Percentiles rank a stretch among this genome's conserved stretches.
phyloP scores from a whole-genome alignment of 2,797 vertebrate genomes.

The Thunnus albacares region DNA sequence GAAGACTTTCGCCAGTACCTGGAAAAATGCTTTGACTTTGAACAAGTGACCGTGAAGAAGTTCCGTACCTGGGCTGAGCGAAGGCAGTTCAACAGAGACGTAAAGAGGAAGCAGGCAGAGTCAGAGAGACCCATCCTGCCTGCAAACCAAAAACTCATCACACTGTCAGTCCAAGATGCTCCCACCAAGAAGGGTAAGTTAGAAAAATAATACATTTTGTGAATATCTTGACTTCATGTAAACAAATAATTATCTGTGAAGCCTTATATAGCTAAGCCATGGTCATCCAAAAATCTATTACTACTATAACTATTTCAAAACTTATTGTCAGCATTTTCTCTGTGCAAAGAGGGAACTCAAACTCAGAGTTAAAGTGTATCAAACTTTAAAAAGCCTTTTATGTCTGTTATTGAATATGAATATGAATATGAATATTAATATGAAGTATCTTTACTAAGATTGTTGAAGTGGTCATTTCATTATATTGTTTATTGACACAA shows the following conservation, averaged over 20 bases:
- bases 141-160: conserved; percentile 99
- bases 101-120: conserved; percentile 98
- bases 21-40: conserved; percentile 98
- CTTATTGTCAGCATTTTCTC: too few species aligned
- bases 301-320: too few species aligned
- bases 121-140: conserved; percentile 97
- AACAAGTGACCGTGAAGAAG: conserved; percentile 98
- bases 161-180: conserved; percentile 96
- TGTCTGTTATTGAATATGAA: neutral
- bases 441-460: neutral
- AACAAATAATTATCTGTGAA: neutral
- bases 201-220: too few species aligned
- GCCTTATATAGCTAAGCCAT: neutral
- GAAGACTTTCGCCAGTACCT: conserved; percentile 95
- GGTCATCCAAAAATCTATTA: neutral
- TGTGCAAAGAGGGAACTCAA: neutral
- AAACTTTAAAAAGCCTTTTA: neutral
- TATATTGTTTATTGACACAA: conserved; percentile 15
- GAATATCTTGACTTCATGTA: neutral
- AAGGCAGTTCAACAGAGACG: conserved; percentile 97
- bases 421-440: too few species aligned
- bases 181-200: conserved; percentile 96
- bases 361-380: neutral
- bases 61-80: conserved; percentile 98
- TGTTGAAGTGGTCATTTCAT: neutral